These are phyloP conservation scores for Volucella inanis DNA, from an alignment of 2,888 invertebrate species.

Conservation along the genomic window DNA sequence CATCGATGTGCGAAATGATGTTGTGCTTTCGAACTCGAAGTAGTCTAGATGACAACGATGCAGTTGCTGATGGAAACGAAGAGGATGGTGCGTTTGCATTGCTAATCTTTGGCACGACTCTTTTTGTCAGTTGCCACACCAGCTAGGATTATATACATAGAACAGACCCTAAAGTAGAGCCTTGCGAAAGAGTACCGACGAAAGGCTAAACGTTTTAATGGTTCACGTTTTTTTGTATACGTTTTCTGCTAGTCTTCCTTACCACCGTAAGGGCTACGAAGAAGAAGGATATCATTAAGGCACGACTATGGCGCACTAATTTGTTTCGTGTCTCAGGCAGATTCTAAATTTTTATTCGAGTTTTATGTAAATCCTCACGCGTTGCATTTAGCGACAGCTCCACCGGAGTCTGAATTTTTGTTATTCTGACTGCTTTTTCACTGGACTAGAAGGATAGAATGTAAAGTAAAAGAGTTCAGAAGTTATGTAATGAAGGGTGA, in stretches of 20 bases:
- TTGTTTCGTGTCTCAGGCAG: slow-evolving; percentile 62
- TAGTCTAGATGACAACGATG: slow-evolving; percentile 1
- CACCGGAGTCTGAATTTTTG: background rate
- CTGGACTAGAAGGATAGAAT: too few species aligned
- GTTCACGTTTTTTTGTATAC: slow-evolving; percentile 63
- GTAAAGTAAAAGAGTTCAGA: too few species aligned
- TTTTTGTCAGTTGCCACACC: slow-evolving; percentile 32
- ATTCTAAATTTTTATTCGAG: slow-evolving; percentile 63
- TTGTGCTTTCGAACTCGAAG: slow-evolving; percentile 20
- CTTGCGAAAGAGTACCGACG: slow-evolving; percentile 19
- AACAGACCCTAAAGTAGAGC: slow-evolving; percentile 37
- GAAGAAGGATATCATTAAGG: slow-evolving; percentile 29
- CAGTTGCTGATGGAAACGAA: slow-evolving; percentile 8
- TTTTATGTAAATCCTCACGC: slow-evolving; percentile 70
- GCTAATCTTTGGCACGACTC: slow-evolving; percentile 69
- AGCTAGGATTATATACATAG: slow-evolving; percentile 28
- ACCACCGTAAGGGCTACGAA: slow-evolving; percentile 11
- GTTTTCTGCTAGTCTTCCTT: slow-evolving; percentile 26
- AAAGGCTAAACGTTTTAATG: slow-evolving; percentile 66
- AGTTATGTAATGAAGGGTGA: too few species aligned
- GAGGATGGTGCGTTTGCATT: slow-evolving; percentile 64
- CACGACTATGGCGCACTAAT: slow-evolving; percentile 65
- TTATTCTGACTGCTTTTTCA: too few species aligned
- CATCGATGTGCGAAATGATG: slow-evolving; percentile 43
- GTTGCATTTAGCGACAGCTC: slow-evolving; percentile 9